Conservation (phyloP, 2,888 invertebrate species). For the Cephus rjabovi region DNA sequence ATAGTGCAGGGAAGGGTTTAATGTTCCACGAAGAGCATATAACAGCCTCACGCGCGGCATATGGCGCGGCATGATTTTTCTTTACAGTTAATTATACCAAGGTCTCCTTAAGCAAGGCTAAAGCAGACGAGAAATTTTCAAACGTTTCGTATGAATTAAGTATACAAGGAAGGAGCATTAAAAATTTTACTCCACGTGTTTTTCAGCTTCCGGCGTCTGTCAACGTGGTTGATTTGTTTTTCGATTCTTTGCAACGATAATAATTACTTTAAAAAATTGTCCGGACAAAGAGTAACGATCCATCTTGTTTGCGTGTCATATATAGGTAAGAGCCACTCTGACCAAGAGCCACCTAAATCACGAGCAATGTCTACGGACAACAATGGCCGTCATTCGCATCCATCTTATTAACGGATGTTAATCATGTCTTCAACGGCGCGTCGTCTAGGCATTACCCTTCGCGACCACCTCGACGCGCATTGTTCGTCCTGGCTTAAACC, state of each 20-base stretch:
- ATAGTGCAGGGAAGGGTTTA: conserved; percentile 48
- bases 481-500: conserved; percentile 51
- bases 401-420: conserved; percentile 67
- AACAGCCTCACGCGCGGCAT: conserved; percentile 50
- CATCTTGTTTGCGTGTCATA: not conserved
- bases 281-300: conserved; percentile 32
- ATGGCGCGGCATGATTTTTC: conserved; percentile 60
- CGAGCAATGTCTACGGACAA: conserved; percentile 51
- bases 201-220: not conserved
- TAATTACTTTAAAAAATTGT: conserved; percentile 58
- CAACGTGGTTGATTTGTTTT: not conserved
- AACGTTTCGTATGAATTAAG: not conserved
- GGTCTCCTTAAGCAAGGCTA: not conserved
- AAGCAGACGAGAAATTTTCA: not conserved
- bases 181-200: not conserved
- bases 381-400: conserved; percentile 63
- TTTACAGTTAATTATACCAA: conserved; percentile 25
- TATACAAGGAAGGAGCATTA: not conserved
- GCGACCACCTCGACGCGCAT: conserved; percentile 64
- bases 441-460: conserved; percentile 56
- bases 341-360: conserved; percentile 47
- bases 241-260: not conserved
- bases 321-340: not conserved
- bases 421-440: conserved; percentile 66
- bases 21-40: conserved; percentile 29